Evolutionary conservation across 2,888 invertebrate genomes (phyloP).

Genomic region (Microctonus brassicae): DNA sequence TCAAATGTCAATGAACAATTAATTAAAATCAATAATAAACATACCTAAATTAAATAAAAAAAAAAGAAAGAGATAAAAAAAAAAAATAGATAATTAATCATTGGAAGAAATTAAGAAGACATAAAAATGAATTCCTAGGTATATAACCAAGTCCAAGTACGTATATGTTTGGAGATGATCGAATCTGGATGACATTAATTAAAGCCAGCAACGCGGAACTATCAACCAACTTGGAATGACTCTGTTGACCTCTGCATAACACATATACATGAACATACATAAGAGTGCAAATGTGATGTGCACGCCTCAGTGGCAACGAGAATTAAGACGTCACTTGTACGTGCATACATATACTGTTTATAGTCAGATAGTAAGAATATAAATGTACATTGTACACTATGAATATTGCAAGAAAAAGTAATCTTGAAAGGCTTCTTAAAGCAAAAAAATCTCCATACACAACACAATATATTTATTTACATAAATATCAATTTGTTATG

Average conservation of each 20-base stretch:
- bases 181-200: constrained; percentile 34
- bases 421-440: constrained; percentile 32
- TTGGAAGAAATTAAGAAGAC: background rate
- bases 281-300: background rate
- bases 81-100: constrained; percentile 1
- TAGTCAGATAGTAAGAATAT: background rate
- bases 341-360: background rate
- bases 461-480: constrained; percentile 29
- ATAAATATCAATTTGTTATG: background rate
- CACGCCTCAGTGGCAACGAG: constrained; percentile 19
- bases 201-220: constrained; percentile 38
- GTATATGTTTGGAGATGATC: constrained; percentile 7
- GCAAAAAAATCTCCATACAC: constrained; percentile 14
- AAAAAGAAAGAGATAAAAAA: background rate
- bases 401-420: background rate
- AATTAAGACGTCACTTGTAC: constrained; percentile 35
- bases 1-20: constrained; percentile 12
- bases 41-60: constrained; percentile 24
- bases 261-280: background rate
- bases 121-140: background rate
- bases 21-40: constrained; percentile 3
- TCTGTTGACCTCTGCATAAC: constrained; percentile 18
- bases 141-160: background rate
- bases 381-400: background rate
- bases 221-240: constrained; percentile 25